phyloP scores from a whole-genome alignment of 2,113 vertebrate species.

The Myodes glareolus region DNA sequence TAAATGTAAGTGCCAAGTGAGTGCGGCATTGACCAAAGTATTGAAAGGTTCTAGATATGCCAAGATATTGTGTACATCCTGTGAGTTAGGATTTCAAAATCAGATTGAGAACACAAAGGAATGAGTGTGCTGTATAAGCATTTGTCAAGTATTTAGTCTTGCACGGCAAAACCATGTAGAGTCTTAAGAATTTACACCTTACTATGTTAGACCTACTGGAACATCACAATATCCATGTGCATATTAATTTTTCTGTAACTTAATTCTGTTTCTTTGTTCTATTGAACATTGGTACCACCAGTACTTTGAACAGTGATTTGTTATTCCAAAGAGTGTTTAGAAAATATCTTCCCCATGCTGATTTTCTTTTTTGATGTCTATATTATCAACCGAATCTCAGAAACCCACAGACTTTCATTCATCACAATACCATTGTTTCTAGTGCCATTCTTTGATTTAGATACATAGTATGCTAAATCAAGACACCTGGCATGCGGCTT shows the following conservation, averaged over 20 bases:
- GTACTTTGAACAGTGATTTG: not conserved
- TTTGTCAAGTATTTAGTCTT: constrained; percentile 6
- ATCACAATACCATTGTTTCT: not conserved
- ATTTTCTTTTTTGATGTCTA: not conserved
- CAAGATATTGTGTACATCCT: not conserved
- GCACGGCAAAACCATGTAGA: not conserved
- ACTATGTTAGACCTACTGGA: not conserved
- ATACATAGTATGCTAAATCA: not conserved
- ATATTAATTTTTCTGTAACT: not conserved
- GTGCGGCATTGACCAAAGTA: not conserved
- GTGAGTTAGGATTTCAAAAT: not conserved
- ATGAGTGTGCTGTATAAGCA: not conserved
- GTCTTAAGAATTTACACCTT: not conserved
- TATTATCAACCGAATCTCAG: not conserved
- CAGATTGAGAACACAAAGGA: not conserved
- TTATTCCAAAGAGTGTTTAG: not conserved
- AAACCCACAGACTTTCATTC: not conserved
- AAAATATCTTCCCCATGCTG: not conserved
- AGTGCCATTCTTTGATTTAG: not conserved
- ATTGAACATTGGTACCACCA: not conserved
- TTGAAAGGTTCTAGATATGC: not conserved
- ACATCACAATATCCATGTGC: not conserved
- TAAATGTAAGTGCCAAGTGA: not conserved
- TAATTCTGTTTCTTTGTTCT: not conserved
- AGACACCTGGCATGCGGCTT: not conserved